phyloP scores from a whole-genome alignment of 2,113 vertebrate species.

The Cyrtonyx montezumae region DNA sequence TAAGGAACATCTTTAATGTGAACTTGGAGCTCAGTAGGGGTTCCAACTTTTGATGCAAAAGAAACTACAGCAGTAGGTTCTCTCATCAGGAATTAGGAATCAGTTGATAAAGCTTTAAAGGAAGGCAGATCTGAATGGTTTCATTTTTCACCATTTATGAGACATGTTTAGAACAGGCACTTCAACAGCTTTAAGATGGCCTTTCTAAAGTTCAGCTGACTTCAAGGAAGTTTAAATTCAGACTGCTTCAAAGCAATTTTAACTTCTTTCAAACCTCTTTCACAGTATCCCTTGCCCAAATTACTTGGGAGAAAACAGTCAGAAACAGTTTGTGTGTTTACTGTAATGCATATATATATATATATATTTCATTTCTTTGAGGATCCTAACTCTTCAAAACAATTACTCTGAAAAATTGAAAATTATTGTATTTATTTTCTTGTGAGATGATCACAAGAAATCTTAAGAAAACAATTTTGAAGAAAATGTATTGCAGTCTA shows the following conservation, averaged over 20 bases:
- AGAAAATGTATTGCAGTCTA: not conserved
- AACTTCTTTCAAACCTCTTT: not conserved
- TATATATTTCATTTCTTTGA: not conserved
- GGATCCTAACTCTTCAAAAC: not conserved
- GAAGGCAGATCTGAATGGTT: not conserved
- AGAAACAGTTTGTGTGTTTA: not conserved
- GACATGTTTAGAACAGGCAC: not conserved
- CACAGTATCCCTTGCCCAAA: not conserved
- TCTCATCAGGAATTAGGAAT: not conserved
- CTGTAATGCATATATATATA: not conserved
- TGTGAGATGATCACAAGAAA: not conserved
- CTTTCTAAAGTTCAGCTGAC: not conserved
- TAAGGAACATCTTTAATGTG: not conserved
- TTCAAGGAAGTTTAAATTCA: conserved; percentile 12
- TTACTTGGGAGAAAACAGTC: not conserved
- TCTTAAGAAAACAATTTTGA: not conserved
- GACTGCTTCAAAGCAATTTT: not conserved
- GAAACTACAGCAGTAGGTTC: not conserved
- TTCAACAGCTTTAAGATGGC: conserved; percentile 10
- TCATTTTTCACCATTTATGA: not conserved
- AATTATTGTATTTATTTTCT: not conserved
- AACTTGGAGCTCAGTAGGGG: not conserved
- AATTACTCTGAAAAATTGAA: not conserved
- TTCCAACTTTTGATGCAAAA: not conserved
- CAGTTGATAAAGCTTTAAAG: not conserved